Percentiles rank a stretch among this genome's conserved stretches.
Conservation (phyloP, 2,113 vertebrate genomes). For the Dryoscopus gambensis region DNA sequence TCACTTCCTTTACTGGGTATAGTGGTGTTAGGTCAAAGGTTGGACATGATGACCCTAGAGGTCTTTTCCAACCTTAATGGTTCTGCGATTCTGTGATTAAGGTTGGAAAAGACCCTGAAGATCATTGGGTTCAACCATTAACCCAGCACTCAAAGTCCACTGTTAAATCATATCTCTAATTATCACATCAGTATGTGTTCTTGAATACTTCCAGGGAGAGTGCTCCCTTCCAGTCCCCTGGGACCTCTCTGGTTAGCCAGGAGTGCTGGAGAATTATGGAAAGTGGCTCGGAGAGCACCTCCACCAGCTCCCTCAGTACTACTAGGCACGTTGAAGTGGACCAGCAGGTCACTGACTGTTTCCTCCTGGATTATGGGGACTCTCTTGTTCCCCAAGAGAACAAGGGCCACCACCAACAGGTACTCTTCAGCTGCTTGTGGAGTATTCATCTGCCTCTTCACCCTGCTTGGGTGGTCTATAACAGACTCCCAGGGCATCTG, state of each 20-base stretch:
- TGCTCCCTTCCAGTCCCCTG: neutral
- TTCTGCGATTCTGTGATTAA: neutral
- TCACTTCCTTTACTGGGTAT: neutral
- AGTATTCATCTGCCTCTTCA: neutral
- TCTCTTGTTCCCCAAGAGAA: neutral
- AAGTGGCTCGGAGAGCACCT: neutral
- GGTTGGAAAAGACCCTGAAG: neutral
- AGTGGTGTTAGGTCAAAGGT: neutral
- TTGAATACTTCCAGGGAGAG: neutral
- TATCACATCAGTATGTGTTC: accelerated
- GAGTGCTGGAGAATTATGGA: neutral
- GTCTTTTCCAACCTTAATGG: neutral
- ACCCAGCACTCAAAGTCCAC: neutral
- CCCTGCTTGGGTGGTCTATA: neutral
- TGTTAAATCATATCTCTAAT: neutral
- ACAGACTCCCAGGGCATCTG: neutral
- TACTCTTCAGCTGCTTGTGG: neutral
- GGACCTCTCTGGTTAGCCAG: neutral
- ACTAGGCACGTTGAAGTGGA: neutral
- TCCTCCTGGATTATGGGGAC: neutral
- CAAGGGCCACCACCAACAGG: neutral
- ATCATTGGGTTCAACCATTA: neutral
- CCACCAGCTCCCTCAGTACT: neutral
- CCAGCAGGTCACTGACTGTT: neutral
- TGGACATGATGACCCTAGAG: neutral